These are phyloP conservation scores for Shargacucullia verbasci DNA, from an alignment of 2,888 invertebrate genomes.

Conservation along the genomic window DNA sequence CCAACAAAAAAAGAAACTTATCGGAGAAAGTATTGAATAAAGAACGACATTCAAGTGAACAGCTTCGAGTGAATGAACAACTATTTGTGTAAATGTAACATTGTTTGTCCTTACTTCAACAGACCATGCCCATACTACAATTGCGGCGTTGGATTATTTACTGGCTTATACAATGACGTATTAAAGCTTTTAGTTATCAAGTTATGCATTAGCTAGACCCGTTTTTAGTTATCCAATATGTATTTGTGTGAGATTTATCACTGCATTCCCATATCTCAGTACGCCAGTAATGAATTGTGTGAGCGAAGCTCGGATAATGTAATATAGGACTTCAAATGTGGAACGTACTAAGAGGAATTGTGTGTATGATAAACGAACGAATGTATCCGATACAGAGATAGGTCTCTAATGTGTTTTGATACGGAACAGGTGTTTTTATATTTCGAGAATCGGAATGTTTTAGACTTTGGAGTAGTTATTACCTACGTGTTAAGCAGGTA, in stretches of 20 bases:
- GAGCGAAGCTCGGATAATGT: slow-evolving; percentile 38
- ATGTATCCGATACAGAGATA: slow-evolving; percentile 36
- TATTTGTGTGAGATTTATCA: slow-evolving; percentile 70
- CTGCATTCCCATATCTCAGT: slow-evolving; percentile 55
- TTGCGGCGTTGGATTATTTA: slow-evolving; percentile 38
- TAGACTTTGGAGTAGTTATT: slow-evolving; percentile 25
- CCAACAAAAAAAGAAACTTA: slow-evolving; percentile 14
- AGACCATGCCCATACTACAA: slow-evolving; percentile 17
- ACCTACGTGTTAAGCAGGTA: slow-evolving; percentile 24
- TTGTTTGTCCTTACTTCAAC: slow-evolving; percentile 35
- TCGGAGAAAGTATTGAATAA: slow-evolving; percentile 27
- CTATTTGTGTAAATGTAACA: slow-evolving; percentile 49
- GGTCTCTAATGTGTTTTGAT: slow-evolving; percentile 55
- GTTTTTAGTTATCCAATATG: slow-evolving; percentile 68
- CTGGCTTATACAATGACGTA: slow-evolving; percentile 58
- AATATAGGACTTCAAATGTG: slow-evolving; percentile 31
- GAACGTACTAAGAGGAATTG: slow-evolving; percentile 29
- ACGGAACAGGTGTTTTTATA: slow-evolving; percentile 49
- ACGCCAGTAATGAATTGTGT: slow-evolving; percentile 44
- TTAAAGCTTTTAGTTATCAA: slow-evolving; percentile 80
- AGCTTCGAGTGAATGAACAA: slow-evolving; percentile 31
- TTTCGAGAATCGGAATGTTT: slow-evolving; percentile 26
- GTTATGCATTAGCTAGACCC: slow-evolving; percentile 69
- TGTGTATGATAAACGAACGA: slow-evolving; percentile 44
- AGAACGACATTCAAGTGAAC: slow-evolving; percentile 28